Conservation (phyloP, 1,140 invertebrate genomes). For the Calephelis nemesis region DNA sequence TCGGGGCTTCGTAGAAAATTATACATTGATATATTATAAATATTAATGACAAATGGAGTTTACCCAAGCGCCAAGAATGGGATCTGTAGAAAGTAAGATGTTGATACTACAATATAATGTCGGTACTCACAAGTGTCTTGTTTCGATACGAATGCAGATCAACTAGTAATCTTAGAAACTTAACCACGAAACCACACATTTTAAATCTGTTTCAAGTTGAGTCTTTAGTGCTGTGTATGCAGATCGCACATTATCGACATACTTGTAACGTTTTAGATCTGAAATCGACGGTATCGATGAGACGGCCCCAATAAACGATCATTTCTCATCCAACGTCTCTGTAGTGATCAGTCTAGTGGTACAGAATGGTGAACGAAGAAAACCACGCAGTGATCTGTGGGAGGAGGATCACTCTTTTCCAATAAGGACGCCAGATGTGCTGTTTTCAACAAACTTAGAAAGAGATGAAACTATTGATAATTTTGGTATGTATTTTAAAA, state of each 20-base stretch:
- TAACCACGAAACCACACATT: no score
- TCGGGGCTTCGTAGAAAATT: no score
- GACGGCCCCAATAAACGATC: conserved; percentile 85
- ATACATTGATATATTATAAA: no score
- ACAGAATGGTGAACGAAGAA: conserved; percentile 83
- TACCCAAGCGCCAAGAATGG: no score
- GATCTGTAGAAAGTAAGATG: no score
- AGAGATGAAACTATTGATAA: conserved; percentile 90
- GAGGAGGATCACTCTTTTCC: conserved; percentile 77
- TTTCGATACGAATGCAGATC: no score
- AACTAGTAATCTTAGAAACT: no score
- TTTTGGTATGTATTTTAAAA: conserved; percentile 81
- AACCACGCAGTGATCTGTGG: conserved; percentile 87
- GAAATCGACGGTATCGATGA: conserved; percentile 92
- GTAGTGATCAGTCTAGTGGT: conserved; percentile 87
- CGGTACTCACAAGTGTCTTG: no score
- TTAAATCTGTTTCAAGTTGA: no score
- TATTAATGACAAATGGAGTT: no score
- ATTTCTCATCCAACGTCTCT: conserved; percentile 88
- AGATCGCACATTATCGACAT: neutral
- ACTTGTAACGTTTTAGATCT: conserved; percentile 70
- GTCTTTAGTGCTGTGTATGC: no score
- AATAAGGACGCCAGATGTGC: conserved; percentile 78
- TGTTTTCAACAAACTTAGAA: conserved; percentile 91
- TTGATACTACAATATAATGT: no score